These are phyloP conservation scores for Ormia ochracea DNA, from an alignment of 2,888 invertebrate genomes.

Conservation along the genomic window DNA sequence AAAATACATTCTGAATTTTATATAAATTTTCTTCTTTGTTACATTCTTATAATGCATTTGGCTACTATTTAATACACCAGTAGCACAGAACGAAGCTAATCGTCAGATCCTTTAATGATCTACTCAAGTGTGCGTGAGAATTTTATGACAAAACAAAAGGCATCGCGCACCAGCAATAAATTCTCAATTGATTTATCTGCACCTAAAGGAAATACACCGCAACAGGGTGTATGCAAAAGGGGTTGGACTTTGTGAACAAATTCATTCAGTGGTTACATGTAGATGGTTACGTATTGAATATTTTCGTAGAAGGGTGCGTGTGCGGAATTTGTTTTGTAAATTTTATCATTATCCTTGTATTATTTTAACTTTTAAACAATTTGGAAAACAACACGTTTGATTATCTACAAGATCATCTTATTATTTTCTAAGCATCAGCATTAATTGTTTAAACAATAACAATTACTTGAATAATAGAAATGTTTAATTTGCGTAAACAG, in stretches of 20 bases:
- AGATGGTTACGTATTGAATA: neutral
- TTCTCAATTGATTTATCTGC: conserved; percentile 61
- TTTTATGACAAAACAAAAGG: conserved; percentile 43
- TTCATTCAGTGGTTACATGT: neutral
- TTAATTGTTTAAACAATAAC: conserved; percentile 25
- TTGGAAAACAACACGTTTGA: neutral
- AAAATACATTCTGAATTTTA: neutral
- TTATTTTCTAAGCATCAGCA: neutral
- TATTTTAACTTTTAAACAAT: conserved; percentile 20
- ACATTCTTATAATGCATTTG: neutral
- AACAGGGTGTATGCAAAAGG: neutral
- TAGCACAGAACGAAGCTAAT: conserved; percentile 73
- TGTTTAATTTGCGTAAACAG: neutral
- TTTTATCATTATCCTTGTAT: conserved; percentile 28
- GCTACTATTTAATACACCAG: neutral
- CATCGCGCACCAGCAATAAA: conserved; percentile 63
- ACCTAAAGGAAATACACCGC: conserved; percentile 31
- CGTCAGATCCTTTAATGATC: conserved; percentile 76
- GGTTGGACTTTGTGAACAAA: neutral
- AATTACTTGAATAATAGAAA: neutral
- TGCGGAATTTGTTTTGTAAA: conserved; percentile 20
- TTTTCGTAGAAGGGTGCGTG: conserved; percentile 29
- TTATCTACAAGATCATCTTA: neutral
- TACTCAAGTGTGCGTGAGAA: conserved; percentile 66
- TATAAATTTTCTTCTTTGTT: neutral